Evolutionary conservation across 2,888 invertebrate genomes (phyloP).

Genomic region (Pheosia gnoma): DNA sequence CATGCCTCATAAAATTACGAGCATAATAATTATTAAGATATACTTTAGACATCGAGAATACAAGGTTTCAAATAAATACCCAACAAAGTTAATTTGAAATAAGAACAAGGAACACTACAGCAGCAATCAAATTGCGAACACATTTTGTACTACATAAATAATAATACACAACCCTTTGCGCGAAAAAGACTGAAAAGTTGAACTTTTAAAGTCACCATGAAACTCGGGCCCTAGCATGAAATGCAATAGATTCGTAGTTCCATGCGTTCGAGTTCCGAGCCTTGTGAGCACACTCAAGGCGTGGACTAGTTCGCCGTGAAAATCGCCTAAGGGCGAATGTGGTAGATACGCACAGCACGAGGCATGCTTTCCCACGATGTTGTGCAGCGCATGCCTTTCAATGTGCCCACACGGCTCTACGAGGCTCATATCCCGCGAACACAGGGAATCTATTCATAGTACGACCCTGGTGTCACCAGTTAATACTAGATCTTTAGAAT

Average conservation of each 20-base stretch:
- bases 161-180: constrained; percentile 84
- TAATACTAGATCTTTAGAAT: constrained; percentile 83
- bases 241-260: constrained; percentile 35
- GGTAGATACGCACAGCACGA: too few species aligned
- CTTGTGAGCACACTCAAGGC: constrained; percentile 9
- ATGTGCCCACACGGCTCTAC: background rate
- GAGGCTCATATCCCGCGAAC: constrained; percentile 25
- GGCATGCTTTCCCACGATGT: too few species aligned
- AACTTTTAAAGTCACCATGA: constrained; percentile 78
- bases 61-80: constrained; percentile 77
- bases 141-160: constrained; percentile 84
- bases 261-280: constrained; percentile 33
- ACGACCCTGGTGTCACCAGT: constrained; percentile 67
- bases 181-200: constrained; percentile 82
- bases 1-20: constrained; percentile 61
- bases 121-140: constrained; percentile 84
- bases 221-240: constrained; percentile 53
- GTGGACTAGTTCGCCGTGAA: background rate
- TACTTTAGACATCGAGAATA: constrained; percentile 64
- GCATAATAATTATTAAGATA: constrained; percentile 55
- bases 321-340: too few species aligned
- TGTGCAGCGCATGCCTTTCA: background rate
- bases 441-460: constrained; percentile 47
- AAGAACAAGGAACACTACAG: constrained; percentile 82
- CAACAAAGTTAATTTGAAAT: constrained; percentile 71